Evolutionary conservation across 1,140 invertebrate species (phyloP).

Genomic region (Drosophila obscura): DNA sequence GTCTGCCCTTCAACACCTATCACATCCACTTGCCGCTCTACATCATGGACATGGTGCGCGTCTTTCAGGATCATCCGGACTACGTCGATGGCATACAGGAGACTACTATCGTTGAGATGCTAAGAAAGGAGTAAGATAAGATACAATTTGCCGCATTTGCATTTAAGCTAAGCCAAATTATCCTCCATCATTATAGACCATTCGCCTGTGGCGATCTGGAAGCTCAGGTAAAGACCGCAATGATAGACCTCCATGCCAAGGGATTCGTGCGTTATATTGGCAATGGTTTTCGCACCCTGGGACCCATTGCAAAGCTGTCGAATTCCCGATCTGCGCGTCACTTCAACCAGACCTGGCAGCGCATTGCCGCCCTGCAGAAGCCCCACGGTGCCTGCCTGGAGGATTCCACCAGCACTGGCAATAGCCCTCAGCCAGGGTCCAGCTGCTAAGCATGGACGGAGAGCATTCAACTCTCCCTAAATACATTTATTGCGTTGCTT

Average conservation of each 20-base stretch:
- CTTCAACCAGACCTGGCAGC: conserved; percentile 72
- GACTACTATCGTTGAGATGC: conserved; percentile 68
- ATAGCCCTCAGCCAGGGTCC: conserved; percentile 43
- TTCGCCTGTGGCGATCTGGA: conserved; percentile 75
- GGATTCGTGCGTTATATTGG: conserved; percentile 73
- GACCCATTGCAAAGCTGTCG: conserved; percentile 77
- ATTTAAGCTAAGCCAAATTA: not conserved
- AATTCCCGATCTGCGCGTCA: conserved; percentile 73
- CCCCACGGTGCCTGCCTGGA: conserved; percentile 54
- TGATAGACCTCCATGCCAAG: conserved; percentile 63
- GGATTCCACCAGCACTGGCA: conserved; percentile 19
- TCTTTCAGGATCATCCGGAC: conserved; percentile 78
- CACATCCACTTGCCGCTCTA: conserved; percentile 75
- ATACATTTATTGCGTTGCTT: conserved; percentile 15
- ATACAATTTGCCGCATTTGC: no score
- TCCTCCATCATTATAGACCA: conserved; percentile 37
- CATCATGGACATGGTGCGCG: conserved; percentile 75
- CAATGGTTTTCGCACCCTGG: conserved; percentile 76
- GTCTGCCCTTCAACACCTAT: conserved; percentile 65
- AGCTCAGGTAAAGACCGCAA: conserved; percentile 73
- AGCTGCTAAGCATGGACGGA: conserved; percentile 23
- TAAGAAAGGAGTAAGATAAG: conserved; percentile 71
- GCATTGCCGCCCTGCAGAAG: conserved; percentile 71
- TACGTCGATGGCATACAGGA: conserved; percentile 70
- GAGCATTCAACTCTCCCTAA: not conserved